These are phyloP conservation scores for Dasysyrphus tricinctus DNA, from an alignment of 2,888 invertebrate genomes.

Conservation along the genomic window DNA sequence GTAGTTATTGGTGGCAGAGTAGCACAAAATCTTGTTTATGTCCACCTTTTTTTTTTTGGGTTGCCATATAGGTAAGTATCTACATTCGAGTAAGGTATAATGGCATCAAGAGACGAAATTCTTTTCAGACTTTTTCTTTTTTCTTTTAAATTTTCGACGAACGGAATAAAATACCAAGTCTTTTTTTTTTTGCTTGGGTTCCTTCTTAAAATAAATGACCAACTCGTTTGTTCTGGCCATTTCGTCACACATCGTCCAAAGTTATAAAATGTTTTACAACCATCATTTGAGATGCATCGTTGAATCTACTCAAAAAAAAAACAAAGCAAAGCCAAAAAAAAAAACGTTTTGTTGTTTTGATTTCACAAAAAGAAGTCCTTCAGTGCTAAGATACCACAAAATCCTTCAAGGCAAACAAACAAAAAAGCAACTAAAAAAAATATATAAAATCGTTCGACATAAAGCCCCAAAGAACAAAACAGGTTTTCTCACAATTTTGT, in stretches of 20 bases:
- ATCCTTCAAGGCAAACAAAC: slow-evolving; percentile 53
- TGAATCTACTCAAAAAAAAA: background rate
- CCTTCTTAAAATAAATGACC: slow-evolving; percentile 16
- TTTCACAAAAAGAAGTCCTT: slow-evolving; percentile 46
- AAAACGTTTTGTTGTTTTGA: slow-evolving; percentile 31
- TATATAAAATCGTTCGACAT: slow-evolving; percentile 26
- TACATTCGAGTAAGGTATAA: background rate
- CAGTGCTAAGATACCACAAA: slow-evolving; percentile 41
- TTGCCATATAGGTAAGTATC: slow-evolving; percentile 3
- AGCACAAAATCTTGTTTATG: slow-evolving; percentile 61
- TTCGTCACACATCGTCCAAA: slow-evolving; percentile 62
- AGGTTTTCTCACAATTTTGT: slow-evolving; percentile 37
- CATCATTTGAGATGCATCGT: slow-evolving; percentile 42
- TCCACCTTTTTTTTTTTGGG: slow-evolving; percentile 49
- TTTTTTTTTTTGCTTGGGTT: background rate
- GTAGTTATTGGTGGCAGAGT: slow-evolving; percentile 32
- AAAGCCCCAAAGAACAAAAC: slow-evolving; percentile 39
- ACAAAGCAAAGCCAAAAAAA: background rate
- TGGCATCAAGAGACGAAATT: slow-evolving; percentile 42
- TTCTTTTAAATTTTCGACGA: slow-evolving; percentile 27
- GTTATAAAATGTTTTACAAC: slow-evolving; percentile 65
- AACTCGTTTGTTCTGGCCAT: slow-evolving; percentile 53
- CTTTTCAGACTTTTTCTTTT: slow-evolving; percentile 17
- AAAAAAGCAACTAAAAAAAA: slow-evolving; percentile 21
- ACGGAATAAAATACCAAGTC: slow-evolving; percentile 50